Conservation (phyloP, 92 coral and sea anemone species). For the Parazoanthus swiftii region DNA sequence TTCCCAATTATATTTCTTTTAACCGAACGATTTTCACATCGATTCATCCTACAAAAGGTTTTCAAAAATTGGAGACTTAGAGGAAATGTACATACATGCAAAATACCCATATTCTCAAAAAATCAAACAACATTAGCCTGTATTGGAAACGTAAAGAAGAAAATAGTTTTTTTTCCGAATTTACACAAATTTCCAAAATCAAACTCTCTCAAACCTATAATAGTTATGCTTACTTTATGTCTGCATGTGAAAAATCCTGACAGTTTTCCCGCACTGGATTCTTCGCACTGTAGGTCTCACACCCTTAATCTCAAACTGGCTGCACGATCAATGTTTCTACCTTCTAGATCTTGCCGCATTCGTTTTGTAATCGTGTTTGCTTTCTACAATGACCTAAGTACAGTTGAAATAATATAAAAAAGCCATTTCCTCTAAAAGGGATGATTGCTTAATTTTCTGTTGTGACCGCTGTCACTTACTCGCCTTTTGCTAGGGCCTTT, state of each 20-base stretch:
- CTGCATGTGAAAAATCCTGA: not conserved
- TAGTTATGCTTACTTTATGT: not conserved
- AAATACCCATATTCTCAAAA: not conserved
- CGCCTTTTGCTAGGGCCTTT: not conserved
- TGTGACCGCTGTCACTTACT: constrained; percentile 22
- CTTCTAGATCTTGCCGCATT: not conserved
- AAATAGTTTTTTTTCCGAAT: not conserved
- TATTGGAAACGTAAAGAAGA: not conserved
- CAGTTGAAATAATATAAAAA: not conserved
- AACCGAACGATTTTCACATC: not conserved
- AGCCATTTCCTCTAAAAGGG: constrained; percentile 16
- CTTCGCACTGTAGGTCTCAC: not conserved
- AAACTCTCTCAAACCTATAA: not conserved
- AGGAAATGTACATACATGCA: not conserved
- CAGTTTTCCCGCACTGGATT: not conserved
- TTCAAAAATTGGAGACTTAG: not conserved
- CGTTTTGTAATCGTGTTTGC: not conserved
- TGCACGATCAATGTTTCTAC: not conserved
- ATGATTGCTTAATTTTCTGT: not conserved
- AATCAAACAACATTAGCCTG: not conserved
- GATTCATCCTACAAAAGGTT: not conserved
- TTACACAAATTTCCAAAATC: not conserved
- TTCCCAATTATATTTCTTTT: not conserved
- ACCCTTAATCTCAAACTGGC: not conserved
- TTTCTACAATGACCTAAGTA: not conserved